Base-by-base conservation (phyloP, 2,797 vertebrate species). In the Okamejei kenojei region DNA sequence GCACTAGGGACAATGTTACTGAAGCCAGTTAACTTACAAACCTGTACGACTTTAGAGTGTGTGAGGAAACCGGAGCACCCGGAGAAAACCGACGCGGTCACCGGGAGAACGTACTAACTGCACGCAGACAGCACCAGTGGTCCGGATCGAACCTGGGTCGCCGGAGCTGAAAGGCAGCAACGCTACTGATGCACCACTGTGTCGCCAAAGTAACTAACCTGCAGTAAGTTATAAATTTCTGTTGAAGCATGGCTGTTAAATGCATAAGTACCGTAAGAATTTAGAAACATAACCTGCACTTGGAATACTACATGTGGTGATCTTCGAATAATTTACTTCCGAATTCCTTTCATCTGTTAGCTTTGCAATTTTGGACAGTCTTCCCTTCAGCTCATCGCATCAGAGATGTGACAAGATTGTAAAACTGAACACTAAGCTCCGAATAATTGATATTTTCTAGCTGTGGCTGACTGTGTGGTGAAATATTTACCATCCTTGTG, bases 401-500 rank as follows among this genome's bases (percentile, higher is more conserved):
- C 61, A 68, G 68, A 88, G n/a, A 35, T 68, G n/a, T 19, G 63
- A 38, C 35, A 88, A 88, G 23, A 10, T 35, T 68, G n/a, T 65
- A 15, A 35, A 88, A 61, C 61, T 65, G 29, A 68, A 65, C n/a
- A 35, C n/a, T 68, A n/a, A 68, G 61, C 63, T 68, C 63, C 63
- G 32, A 32, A 17, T 68, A 88, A 65, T 88, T 88, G 84, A 88
- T 19, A 88, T 88, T 88, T 88, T 88, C 84, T 88, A 63, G 63
- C n/a, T 65, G n/a, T 21, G 38, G 7, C n/a, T 65, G 17, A 65
- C 63, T 17, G 77, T 32, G 10, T 35, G 13, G 77, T 68, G 65
- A 65, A 88, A 35, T 35, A 32, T 35, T 68, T 35, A 65, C 63
- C n/a, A 32, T 32, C 61, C 1, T 32, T 88, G n/a, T 88, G 29